Evolutionary conservation across 2,797 vertebrate genomes (phyloP).

Genomic region (Peromyscus eremicus): DNA sequence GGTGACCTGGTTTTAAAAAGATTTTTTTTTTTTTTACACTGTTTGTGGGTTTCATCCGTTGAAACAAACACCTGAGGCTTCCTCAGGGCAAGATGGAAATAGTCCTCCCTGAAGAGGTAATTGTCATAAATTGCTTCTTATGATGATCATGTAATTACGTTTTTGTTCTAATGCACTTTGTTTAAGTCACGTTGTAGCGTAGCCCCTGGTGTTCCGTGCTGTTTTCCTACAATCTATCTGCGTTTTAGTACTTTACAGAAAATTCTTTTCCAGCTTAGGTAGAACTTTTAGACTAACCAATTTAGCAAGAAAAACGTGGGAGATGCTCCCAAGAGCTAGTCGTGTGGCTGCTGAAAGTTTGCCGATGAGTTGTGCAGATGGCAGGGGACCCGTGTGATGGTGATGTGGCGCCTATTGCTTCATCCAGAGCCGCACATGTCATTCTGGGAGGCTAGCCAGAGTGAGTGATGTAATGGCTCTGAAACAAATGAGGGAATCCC

Average conservation of each 20-base stretch:
- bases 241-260: slow-evolving; percentile 41
- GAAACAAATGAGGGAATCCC: slow-evolving; percentile 41
- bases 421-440: neutral
- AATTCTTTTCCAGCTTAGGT: slow-evolving; percentile 46
- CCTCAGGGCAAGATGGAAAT: slow-evolving; percentile 18
- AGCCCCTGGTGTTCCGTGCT: neutral
- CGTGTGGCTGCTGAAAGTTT: neutral
- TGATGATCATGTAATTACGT: slow-evolving; percentile 40
- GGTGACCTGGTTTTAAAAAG: neutral
- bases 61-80: slow-evolving; percentile 64
- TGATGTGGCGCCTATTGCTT: slow-evolving; percentile 47
- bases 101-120: slow-evolving; percentile 57
- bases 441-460: slow-evolving; percentile 48
- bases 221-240: neutral
- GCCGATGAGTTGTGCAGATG: neutral
- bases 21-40: neutral
- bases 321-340: neutral
- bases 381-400: slow-evolving; percentile 25
- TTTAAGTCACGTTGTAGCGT: slow-evolving; percentile 37
- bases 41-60: neutral
- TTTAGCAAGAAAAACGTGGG: neutral
- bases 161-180: slow-evolving; percentile 62
- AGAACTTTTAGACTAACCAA: slow-evolving; percentile 7
- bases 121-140: slow-evolving; percentile 70
- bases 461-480: slow-evolving; percentile 73